Evolutionary conservation across 2,888 invertebrate genomes (phyloP), one percentile per base, ranked within the genome.

Genomic region (Xestia rhomboidea): DNA sequence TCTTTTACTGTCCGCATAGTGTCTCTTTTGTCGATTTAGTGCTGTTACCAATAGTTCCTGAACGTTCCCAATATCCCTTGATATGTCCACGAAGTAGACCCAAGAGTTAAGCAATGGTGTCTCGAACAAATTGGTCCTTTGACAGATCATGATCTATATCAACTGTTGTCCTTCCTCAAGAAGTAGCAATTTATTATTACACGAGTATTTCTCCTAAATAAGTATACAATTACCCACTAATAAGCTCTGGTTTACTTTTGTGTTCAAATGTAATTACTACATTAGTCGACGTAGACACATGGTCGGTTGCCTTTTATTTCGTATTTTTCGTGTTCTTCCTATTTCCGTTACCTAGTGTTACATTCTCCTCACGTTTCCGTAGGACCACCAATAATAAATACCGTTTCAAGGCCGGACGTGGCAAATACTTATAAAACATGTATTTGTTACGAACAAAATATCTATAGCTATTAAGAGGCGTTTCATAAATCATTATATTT

Each of bases 401-500:
- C 80, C 11, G 41, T 72, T 83, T 77, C 83, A 85, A 79, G 81
- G 81, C 62, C 64, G 69, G 51, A 66, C 74, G 66, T 76, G 49
- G 68, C 67, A 71, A 76, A 76, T 78, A 74, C 73, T 81, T 69
- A 76, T 69, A 81, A 83, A 85, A 75, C 71, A 81, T 71, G 68
- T 81, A 73, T 83, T 85, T 78, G 54, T 83, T 73, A 75, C 51
- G 41, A 77, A 75, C 57, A 68, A 74, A 77, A 79, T 70, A 77
- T 49, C 69, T 82, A 79, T 83, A 71, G 77, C 72, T 60, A 81
- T 78, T 83, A 77, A 77, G 63, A 81, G 54, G 66, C 63, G 62
- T 68, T 78, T 68, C 76, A 86, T 82, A 82, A 82, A 86, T 86
- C 82, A 76, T 84, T 81, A 72, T 67, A 76, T 84, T 86, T 71